Evolutionary conservation across 2,797 vertebrate species (phyloP).

Genomic region (Muscicapa striata): DNA sequence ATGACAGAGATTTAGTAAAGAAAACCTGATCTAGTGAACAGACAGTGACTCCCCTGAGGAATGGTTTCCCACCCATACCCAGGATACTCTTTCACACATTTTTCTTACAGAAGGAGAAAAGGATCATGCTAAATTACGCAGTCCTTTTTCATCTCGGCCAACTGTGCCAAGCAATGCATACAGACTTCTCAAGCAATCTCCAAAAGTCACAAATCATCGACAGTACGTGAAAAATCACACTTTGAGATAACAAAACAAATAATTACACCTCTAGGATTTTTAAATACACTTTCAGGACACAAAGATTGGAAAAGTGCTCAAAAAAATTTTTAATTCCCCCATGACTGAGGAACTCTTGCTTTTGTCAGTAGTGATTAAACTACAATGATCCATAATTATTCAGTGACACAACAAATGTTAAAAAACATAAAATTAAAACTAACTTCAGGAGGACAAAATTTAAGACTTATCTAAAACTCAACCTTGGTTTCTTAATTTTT

Average conservation of each 20-base stretch:
- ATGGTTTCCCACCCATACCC: not conserved
- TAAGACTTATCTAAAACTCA: not conserved
- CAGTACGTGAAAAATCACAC: not conserved
- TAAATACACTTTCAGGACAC: not conserved
- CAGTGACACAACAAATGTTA: not conserved
- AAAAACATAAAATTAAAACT: not conserved
- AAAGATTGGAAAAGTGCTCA: not conserved
- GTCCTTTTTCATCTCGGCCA: not conserved
- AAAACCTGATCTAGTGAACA: not conserved
- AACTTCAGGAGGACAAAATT: not conserved
- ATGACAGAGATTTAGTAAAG: not conserved
- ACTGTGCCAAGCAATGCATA: not conserved
- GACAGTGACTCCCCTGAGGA: not conserved
- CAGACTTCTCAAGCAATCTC: not conserved
- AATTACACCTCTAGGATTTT: not conserved
- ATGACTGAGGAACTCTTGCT: not conserved
- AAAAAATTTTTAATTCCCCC: not conserved
- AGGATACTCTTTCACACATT: not conserved
- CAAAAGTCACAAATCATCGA: not conserved
- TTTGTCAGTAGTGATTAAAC: not conserved
- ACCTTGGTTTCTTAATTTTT: not conserved
- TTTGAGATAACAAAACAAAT: not conserved
- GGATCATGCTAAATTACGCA: not conserved
- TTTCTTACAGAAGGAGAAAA: not conserved
- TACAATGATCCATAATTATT: not conserved